Conservation (phyloP, 1,140 invertebrate genomes). For the Drosophila takahashii region DNA sequence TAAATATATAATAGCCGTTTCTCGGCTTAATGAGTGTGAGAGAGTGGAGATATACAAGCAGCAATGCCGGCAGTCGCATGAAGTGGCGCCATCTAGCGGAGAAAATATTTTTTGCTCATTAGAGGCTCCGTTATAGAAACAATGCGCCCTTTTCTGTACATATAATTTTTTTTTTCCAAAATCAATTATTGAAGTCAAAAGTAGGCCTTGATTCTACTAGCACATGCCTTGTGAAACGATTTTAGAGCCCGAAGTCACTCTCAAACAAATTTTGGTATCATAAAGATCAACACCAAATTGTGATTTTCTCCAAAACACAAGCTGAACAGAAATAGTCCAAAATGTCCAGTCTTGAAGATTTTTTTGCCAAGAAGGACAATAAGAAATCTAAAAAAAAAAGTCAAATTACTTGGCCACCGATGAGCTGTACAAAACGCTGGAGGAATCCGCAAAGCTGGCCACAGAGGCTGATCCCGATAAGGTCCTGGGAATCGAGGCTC, state of each 20-base stretch:
- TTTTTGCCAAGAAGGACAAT: constrained; percentile 70
- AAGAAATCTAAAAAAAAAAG: constrained; percentile 60
- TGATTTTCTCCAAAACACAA: constrained; percentile 5
- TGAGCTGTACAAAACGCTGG: constrained; percentile 67
- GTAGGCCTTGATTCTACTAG: background rate
- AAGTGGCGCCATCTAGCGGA: too few relatives aligned
- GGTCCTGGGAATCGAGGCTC: background rate
- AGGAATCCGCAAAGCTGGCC: constrained; percentile 46
- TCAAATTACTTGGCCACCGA: constrained; percentile 62
- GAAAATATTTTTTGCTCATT: too few relatives aligned
- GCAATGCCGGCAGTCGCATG: too few relatives aligned
- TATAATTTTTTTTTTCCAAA: too few relatives aligned
- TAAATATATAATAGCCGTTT: too few relatives aligned
- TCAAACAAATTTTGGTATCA: constrained; percentile 21
- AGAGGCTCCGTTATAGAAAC: too few relatives aligned
- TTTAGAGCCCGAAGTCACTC: background rate
- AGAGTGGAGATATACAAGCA: too few relatives aligned
- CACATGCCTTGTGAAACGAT: background rate
- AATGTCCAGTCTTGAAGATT: constrained; percentile 70
- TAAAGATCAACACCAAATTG: constrained; percentile 26
- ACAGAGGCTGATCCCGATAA: constrained; percentile 27
- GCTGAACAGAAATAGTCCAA: background rate
- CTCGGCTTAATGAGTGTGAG: too few relatives aligned
- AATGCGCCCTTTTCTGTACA: too few relatives aligned
- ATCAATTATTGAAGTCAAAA: background rate